Evolutionary conservation across 2,797 vertebrate species (phyloP), one percentile per base, ranked within the genome.

Genomic region (Micropoecilia bifurca): DNA sequence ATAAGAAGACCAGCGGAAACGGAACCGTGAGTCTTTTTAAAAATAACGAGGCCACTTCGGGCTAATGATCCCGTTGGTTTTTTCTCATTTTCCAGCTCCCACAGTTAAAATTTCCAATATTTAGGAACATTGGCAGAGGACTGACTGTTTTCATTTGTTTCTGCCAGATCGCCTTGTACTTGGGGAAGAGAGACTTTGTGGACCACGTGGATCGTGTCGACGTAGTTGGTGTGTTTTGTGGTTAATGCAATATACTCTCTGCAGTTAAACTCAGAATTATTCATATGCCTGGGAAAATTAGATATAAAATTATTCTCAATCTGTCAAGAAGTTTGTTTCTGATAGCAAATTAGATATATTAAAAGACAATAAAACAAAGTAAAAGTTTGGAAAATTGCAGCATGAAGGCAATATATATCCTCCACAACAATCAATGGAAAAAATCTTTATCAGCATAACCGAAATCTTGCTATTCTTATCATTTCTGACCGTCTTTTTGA

Each of bases 181-280:
- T 98, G 94, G 97, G 95, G 25, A 98, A 96, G 90, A 95, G 96
- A 89, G 97, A 99, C 86, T 99, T 97, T 82, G 95, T 98, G 94
- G 97, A 99, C 83, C 86, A 97, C 0, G 94, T 97, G 89, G 95
- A 97, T 22, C 91, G 71, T 1, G 97, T 98, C 90, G 97, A 99
- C 5, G 7, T 92, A 71, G 96, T 98, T 45, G 97, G 97, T 98
- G 89, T 20, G 94, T 92, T 61, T 36, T 7, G 5, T 75, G 33
- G 41, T n/a, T 39, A 9, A 61, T 41, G 28, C 22, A 68, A 41
- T 7, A 25, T 13, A 43, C 2, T 5, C 33, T 66, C 18, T 22
- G 20, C 33, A 7, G 18, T 66, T 43, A 69, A 69, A 43, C 22
- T n/a, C 68, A 45, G 68, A 45, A 69, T 69, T n/a, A 14, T n/a